Percentiles rank a stretch among this genome's conserved stretches.
Conservation (phyloP, 1,140 invertebrate species). For the Aleiodes sp. region DNA sequence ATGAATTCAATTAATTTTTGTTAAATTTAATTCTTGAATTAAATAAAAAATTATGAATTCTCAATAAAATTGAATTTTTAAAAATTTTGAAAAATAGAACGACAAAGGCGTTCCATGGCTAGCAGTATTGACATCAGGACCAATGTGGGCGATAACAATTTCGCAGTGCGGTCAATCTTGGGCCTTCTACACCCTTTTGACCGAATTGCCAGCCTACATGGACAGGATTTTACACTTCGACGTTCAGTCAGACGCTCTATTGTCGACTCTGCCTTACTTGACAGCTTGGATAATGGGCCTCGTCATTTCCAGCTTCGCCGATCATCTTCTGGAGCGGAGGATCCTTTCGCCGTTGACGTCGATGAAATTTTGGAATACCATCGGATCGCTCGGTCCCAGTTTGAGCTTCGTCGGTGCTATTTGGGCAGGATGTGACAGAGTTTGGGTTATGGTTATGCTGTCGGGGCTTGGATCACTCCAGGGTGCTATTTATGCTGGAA, state of each 20-base stretch:
- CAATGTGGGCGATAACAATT: slow-evolving; percentile 87
- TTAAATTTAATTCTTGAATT: slow-evolving; percentile 6
- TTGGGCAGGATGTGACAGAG: slow-evolving; percentile 79
- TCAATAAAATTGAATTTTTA: too few species aligned
- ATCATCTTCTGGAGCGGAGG: slow-evolving; percentile 73
- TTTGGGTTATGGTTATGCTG: slow-evolving; percentile 76
- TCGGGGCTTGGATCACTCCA: slow-evolving; percentile 76
- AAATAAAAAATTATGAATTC: too few species aligned
- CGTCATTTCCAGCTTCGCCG: slow-evolving; percentile 75
- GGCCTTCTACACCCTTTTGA: slow-evolving; percentile 95
- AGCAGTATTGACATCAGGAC: slow-evolving; percentile 80
- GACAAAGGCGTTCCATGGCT: slow-evolving; percentile 74
- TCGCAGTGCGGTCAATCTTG: slow-evolving; percentile 93
- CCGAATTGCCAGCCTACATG: slow-evolving; percentile 94
- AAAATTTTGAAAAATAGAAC: too few species aligned
- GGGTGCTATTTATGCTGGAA: slow-evolving; percentile 80
- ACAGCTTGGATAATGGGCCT: slow-evolving; percentile 76
- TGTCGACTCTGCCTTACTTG: slow-evolving; percentile 61
- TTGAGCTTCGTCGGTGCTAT: slow-evolving; percentile 79
- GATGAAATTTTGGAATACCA: slow-evolving; percentile 80
- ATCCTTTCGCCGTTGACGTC: slow-evolving; percentile 73
- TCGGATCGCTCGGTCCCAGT: slow-evolving; percentile 77
- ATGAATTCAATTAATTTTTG: too few species aligned
- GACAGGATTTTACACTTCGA: slow-evolving; percentile 89
- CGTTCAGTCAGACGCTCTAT: slow-evolving; percentile 70